Percentiles rank a stretch among this genome's conserved stretches.
Evolutionary conservation across 2,797 vertebrate species (phyloP).

Genomic region (Lindbergichthys nudifrons): DNA sequence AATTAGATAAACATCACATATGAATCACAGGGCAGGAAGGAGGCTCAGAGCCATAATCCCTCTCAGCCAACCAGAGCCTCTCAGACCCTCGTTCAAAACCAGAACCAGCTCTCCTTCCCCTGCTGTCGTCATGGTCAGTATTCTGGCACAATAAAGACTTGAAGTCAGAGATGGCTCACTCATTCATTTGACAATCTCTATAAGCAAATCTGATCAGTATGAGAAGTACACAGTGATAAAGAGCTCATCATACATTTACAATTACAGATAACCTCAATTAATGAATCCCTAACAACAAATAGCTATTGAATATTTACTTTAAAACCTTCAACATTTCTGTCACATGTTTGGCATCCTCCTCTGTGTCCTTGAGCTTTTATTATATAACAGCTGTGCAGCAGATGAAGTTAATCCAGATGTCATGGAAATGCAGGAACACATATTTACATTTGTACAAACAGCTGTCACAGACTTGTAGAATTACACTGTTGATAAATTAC

Average conservation of each 20-base stretch:
- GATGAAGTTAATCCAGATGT: background rate
- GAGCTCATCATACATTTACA: background rate
- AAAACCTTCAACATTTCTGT: background rate
- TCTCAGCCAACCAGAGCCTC: conserved; percentile 58
- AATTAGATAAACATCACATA: conserved; percentile 49
- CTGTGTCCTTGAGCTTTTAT: conserved; percentile 1
- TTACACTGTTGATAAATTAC: background rate
- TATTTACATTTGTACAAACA: background rate
- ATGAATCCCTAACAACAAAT: background rate
- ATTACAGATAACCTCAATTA: background rate
- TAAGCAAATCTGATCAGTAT: conserved; percentile 28
- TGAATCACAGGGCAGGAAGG: conserved; percentile 67
- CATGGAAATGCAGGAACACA: background rate
- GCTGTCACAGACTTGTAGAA: background rate
- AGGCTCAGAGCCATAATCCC: conserved; percentile 43
- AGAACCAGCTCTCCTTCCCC: conserved; percentile 35
- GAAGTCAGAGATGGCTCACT: conserved; percentile 18
- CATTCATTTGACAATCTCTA: conserved; percentile 21
- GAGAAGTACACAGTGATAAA: conserved; percentile 1
- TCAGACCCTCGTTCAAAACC: conserved; percentile 19
- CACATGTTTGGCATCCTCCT: background rate
- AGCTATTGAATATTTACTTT: background rate
- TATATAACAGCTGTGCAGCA: background rate
- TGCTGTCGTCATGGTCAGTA: conserved; percentile 30
- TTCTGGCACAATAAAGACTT: conserved; percentile 19